Evolutionary conservation across 1,140 invertebrate species (phyloP), one percentile per base, ranked within the genome.

Genomic region (Limonius californicus): DNA sequence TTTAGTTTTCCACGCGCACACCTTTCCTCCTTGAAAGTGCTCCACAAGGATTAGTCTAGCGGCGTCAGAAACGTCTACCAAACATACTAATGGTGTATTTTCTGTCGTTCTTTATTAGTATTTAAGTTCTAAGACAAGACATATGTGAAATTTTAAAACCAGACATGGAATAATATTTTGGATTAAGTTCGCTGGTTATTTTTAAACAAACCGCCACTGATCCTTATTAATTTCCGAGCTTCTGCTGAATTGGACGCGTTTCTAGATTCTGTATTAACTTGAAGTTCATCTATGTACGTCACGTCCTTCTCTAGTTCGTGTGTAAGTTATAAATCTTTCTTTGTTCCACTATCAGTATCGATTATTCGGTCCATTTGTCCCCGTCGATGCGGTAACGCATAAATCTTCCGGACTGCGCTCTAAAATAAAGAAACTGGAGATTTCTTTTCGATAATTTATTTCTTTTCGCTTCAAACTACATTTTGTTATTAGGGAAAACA

Each of bases 291-390:
- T 32, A 19, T 27, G 39, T 32, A 59, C 18, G 27, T 16, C 6
- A 45, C 39, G 21, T 61, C 54, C 43, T 61, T 55, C 39, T 61
- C 59, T 61, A 42, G 59, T 61, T 66, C 61, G 63, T 63, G 54
- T 62, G 65, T 60, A 39, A 45, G 53, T 57, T 42, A 68, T 69
- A 69, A 69, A 71, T 69, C 68, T 65, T 61, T 57, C 63, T 21
- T 65, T 63, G 60, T 68, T 67, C 63, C 62, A 66, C 66, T 74
- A 75, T 75, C 72, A 74, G 70, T 75, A 75, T 74, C 73, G 73
- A 75, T 75, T 75, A 75, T 68, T 70, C 69, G 72, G 66, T 61
- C 72, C 72, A 74, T 75, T 75, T 74, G 71, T 75, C 71, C 59
- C 66, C 62, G 67, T 63, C 70, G 62, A 69, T 68, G 71, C 68